phyloP scores from a whole-genome alignment of 64 coral and sea anemone species.

The Stichodactyla mertensii region DNA sequence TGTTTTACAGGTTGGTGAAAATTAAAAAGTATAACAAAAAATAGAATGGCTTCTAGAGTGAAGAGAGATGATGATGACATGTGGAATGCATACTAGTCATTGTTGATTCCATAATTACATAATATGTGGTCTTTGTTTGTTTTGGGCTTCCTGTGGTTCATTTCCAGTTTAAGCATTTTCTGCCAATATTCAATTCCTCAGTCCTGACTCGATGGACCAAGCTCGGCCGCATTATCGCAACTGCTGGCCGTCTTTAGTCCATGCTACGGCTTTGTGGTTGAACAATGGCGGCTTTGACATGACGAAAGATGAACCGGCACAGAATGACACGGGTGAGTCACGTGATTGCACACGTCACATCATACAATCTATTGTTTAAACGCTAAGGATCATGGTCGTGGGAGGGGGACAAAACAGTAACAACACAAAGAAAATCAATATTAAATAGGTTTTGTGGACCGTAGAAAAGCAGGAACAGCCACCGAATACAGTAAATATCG shows the following conservation, averaged over 20 bases:
- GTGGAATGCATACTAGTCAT: too few species aligned
- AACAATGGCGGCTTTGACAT: conserved; percentile 84
- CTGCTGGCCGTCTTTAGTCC: conserved; percentile 92
- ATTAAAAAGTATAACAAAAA: background rate
- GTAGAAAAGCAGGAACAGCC: too few species aligned
- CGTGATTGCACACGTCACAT: background rate
- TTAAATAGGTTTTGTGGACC: too few species aligned
- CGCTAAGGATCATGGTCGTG: too few species aligned
- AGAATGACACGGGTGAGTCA: conserved; percentile 32
- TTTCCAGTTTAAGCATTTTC: background rate
- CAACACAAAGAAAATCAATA: too few species aligned
- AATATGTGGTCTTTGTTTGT: too few species aligned
- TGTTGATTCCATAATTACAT: too few species aligned
- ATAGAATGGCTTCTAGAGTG: too few species aligned
- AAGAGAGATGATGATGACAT: too few species aligned
- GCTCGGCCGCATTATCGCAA: conserved; percentile 77
- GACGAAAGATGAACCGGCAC: conserved; percentile 36
- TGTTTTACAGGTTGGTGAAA: conserved; percentile 80
- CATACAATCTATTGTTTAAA: background rate
- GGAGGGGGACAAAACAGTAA: too few species aligned
- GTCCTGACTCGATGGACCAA: conserved; percentile 96
- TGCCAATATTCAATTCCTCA: conserved; percentile 1
- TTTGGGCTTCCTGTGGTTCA: background rate
- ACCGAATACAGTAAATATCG: too few species aligned
- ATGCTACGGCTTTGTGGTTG: conserved; percentile 89